Evolutionary conservation across 2,888 invertebrate genomes (phyloP), one percentile per base, ranked within the genome.

Genomic region (Vanessa cardui): DNA sequence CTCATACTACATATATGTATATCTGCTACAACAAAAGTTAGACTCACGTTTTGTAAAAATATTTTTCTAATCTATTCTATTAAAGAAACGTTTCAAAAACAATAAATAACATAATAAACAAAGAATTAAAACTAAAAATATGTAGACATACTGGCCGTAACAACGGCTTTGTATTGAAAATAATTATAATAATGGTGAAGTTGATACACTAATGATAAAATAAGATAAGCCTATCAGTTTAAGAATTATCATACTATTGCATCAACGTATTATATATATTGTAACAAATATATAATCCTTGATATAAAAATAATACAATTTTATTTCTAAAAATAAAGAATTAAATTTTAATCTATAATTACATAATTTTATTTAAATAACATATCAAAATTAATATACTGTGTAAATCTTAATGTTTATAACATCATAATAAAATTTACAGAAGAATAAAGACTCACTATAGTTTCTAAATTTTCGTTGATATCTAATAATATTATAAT

Each of bases 341-440:
- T 39, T 12, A 12, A 39, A 39, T 39, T 39, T 39, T 39, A 39
- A 39, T 12, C 39, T 39, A 39, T 39, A 39, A 39, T 39, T n/a
- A 47, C 47, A 47, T 47, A 18, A 6, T 8, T n/a, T n/a, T 47
- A 7, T n/a, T 47, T 3, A 16, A 47, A 18, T 47, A n/a, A 47
- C 47, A 47, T 47, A 47, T 47, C n/a, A 47, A 7, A 39, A 39
- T 39, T 39, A 39, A 39, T 18, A 47, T 7, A 16, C n/a, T 2
- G 3, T 1, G 18, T 18, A 18, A 47, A 49, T 18, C 18, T 18
- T 49, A 49, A 20, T 9, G 20, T 18, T 50, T 18, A 8, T 64
- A 66, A 66, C 65, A 21, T 46, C 15, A 50, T 54, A 33, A 66
- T 66, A 65, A 65, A 65, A 65, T 56, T 61, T 44, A 21, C 21